Conservation (phyloP, 2,888 invertebrate genomes). For the Dioctria linearis region DNA sequence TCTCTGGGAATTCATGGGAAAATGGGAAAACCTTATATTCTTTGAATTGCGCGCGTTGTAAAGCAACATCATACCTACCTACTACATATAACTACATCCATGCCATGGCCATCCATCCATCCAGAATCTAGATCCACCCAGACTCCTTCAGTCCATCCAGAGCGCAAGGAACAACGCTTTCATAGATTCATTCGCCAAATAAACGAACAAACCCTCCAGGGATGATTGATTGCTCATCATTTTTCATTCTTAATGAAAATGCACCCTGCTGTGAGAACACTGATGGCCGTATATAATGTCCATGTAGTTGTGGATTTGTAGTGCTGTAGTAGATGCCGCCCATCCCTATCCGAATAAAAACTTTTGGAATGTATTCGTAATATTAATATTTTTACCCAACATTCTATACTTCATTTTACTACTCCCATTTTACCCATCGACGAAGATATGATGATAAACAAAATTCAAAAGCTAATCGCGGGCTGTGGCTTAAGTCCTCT, state of each 20-base stretch:
- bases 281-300: background rate
- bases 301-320: slow-evolving; percentile 24
- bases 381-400: no score
- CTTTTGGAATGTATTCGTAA: slow-evolving; percentile 7
- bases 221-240: slow-evolving; percentile 72
- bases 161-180: slow-evolving; percentile 23
- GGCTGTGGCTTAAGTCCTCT: slow-evolving; percentile 54
- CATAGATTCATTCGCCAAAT: slow-evolving; percentile 31
- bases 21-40: no score
- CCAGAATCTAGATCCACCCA: no score
- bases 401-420: background rate
- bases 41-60: no score
- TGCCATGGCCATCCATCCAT: no score
- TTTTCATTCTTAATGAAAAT: slow-evolving; percentile 73
- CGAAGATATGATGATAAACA: slow-evolving; percentile 33
- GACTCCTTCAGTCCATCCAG: background rate
- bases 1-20: no score
- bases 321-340: background rate
- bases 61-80: no score
- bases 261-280: slow-evolving; percentile 68
- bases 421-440: slow-evolving; percentile 31
- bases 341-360: background rate
- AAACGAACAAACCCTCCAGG: slow-evolving; percentile 65
- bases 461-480: slow-evolving; percentile 44
- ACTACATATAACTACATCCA: no score